phyloP scores from a whole-genome alignment of 2,888 invertebrate genomes.

The Ophion slaviceki region DNA sequence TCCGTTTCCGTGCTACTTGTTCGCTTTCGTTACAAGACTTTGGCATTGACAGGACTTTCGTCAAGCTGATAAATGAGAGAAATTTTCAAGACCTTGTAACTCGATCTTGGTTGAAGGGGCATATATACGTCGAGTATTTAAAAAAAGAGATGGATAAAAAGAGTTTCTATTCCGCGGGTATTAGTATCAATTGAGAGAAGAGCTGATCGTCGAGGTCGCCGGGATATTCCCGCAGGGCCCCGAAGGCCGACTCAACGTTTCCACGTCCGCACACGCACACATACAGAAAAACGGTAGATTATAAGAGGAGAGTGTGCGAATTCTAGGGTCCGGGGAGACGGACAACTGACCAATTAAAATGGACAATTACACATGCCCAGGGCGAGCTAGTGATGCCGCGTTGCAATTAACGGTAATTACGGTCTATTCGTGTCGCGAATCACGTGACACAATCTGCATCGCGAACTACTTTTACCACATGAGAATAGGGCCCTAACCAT shows the following conservation, averaged over 20 bases:
- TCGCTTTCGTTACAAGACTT: not conserved
- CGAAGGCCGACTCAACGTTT: slow-evolving; percentile 48
- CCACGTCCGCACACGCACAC: not conserved
- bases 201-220: slow-evolving; percentile 58
- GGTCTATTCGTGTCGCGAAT: slow-evolving; percentile 69
- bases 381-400: slow-evolving; percentile 65
- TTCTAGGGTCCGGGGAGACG: slow-evolving; percentile 57
- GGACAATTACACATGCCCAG: slow-evolving; percentile 63
- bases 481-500: slow-evolving; percentile 65
- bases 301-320: slow-evolving; percentile 26
- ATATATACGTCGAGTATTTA: not conserved
- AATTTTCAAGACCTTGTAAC: slow-evolving; percentile 38
- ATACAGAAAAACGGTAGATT: slow-evolving; percentile 4
- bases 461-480: slow-evolving; percentile 71
- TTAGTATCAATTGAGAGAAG: slow-evolving; percentile 61
- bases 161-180: slow-evolving; percentile 45
- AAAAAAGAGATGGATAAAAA: slow-evolving; percentile 16
- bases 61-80: not conserved
- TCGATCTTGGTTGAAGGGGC: slow-evolving; percentile 23
- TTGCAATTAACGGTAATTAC: slow-evolving; percentile 73
- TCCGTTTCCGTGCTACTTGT: not conserved
- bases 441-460: slow-evolving; percentile 71
- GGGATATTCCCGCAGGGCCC: slow-evolving; percentile 60
- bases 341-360: slow-evolving; percentile 73
- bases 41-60: not conserved